phyloP scores from a whole-genome alignment of 2,888 invertebrate genomes.

The Smittia sp. region DNA sequence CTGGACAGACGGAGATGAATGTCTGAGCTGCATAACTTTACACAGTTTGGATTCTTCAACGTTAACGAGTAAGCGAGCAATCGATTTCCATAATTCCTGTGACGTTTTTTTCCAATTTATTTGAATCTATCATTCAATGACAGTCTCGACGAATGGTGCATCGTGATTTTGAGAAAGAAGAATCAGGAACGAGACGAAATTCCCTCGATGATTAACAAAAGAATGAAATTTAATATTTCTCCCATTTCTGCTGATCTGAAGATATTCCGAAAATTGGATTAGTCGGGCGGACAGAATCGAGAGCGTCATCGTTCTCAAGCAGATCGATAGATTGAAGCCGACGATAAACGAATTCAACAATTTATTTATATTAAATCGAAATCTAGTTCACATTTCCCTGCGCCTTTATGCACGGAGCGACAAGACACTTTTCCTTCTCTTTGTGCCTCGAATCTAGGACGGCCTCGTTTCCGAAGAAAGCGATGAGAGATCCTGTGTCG shows the following conservation, averaged over 20 bases:
- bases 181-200: neutral
- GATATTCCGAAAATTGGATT: neutral
- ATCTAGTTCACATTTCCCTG: neutral
- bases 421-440: neutral
- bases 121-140: too few relatives aligned
- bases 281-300: too few relatives aligned
- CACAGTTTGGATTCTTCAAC: too few relatives aligned
- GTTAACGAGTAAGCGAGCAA: too few relatives aligned
- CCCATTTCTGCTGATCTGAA: neutral
- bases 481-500: neutral
- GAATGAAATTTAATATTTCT: slow-evolving; percentile 16
- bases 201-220: neutral
- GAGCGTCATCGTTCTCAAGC: too few relatives aligned
- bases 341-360: too few relatives aligned
- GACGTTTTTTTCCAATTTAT: too few relatives aligned
- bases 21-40: too few relatives aligned
- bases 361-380: neutral
- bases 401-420: neutral
- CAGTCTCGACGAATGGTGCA: too few relatives aligned
- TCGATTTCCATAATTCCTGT: too few relatives aligned
- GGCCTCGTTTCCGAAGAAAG: neutral
- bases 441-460: neutral
- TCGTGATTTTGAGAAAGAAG: neutral
- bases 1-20: neutral
- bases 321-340: too few relatives aligned